phyloP scores from a whole-genome alignment of 35 echinoderm and acorn worm genomes.

The Apostichopus californicus region DNA sequence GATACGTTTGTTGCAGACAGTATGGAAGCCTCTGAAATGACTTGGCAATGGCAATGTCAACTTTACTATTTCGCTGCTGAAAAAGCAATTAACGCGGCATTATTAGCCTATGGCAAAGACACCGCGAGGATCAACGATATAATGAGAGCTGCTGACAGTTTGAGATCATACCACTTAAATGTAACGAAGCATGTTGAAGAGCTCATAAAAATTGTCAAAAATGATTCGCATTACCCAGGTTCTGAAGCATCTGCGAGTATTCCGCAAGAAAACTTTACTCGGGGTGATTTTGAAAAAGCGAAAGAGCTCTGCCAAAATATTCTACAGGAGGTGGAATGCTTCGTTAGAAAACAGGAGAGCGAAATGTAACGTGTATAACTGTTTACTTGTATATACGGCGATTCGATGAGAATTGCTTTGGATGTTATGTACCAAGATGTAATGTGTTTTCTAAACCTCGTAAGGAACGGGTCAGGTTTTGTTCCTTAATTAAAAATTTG shows the following conservation, averaged over 20 bases:
- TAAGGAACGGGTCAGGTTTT: no score
- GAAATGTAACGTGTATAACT: no score
- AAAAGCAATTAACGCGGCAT: constrained; percentile 35
- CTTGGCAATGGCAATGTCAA: constrained; percentile 52
- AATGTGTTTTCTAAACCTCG: no score
- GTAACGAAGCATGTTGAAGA: constrained; percentile 5
- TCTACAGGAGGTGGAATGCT: background rate
- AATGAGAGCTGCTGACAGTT: background rate
- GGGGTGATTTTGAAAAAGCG: background rate
- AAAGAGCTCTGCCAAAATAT: background rate
- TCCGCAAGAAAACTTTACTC: constrained; percentile 8
- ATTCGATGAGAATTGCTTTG: no score
- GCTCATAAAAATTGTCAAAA: background rate
- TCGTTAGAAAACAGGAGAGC: background rate
- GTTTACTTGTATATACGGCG: no score
- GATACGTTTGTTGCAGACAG: constrained; percentile 2
- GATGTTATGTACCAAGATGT: no score
- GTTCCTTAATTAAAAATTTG: no score
- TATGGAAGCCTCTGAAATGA: constrained; percentile 12
- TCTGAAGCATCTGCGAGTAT: background rate
- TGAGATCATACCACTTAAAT: constrained; percentile 20
- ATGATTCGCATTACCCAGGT: constrained; percentile 35
- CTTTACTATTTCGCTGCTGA: constrained; percentile 40
- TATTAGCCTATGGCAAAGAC: background rate
- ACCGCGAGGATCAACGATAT: background rate